Conservation (phyloP, 2,888 invertebrate species). For the Dusona sp. region DNA sequence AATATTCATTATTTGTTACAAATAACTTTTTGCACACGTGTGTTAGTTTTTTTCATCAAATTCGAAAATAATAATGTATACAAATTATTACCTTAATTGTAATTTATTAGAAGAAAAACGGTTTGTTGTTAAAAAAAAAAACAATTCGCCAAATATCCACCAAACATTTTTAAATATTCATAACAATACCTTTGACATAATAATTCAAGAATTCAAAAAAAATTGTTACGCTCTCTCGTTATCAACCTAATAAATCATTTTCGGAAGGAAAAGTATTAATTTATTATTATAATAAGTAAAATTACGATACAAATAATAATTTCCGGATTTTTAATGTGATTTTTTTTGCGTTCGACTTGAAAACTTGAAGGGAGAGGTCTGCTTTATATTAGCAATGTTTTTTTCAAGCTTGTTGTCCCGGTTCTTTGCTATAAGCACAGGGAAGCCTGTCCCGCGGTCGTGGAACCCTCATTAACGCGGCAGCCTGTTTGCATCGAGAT, state of each 20-base stretch:
- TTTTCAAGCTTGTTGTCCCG: conserved; percentile 60
- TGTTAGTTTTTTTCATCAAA: too few relatives aligned
- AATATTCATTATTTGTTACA: not conserved
- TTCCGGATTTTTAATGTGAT: not conserved
- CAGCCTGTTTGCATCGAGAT: conserved; percentile 78
- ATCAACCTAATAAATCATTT: not conserved
- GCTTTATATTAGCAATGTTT: conserved; percentile 26
- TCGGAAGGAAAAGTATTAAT: too few relatives aligned
- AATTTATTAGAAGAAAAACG: too few relatives aligned
- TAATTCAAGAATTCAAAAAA: too few relatives aligned
- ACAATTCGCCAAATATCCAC: too few relatives aligned
- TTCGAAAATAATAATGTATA: too few relatives aligned
- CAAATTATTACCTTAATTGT: too few relatives aligned
- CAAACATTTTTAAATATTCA: too few relatives aligned
- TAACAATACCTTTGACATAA: too few relatives aligned
- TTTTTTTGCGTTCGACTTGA: not conserved
- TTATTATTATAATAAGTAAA: not conserved
- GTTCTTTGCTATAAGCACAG: conserved; percentile 42
- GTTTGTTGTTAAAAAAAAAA: too few relatives aligned
- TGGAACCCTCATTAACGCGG: conserved; percentile 78
- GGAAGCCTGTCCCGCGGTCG: conserved; percentile 57
- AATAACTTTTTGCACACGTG: not conserved
- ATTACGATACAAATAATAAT: not conserved
- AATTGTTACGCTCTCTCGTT: not conserved
- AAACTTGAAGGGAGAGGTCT: not conserved